Conservation (phyloP, 2,888 invertebrate genomes). For the Caenorhabditis sulstoni region DNA sequence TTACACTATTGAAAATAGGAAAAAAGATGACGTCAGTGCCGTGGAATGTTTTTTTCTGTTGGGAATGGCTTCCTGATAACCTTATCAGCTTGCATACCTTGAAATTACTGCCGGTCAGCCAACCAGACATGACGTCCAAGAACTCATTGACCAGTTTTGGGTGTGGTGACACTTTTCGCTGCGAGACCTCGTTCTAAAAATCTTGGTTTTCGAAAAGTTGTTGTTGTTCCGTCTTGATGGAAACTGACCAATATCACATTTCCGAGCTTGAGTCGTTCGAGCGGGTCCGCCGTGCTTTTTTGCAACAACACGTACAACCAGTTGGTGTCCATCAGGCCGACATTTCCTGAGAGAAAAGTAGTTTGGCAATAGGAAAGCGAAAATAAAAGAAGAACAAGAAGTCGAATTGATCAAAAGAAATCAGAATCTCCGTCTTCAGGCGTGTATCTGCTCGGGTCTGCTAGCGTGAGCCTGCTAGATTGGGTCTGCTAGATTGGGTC, state of each 20-base stretch:
- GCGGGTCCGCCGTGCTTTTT: slow-evolving; percentile 51
- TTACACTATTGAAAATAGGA: not conserved
- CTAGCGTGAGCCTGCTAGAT: too few relatives aligned
- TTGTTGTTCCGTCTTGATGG: not conserved
- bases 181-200: slow-evolving; percentile 49
- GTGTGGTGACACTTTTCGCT: slow-evolving; percentile 54
- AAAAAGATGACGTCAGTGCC: slow-evolving; percentile 1
- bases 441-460: too few relatives aligned
- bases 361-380: slow-evolving; percentile 10
- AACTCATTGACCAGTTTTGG: slow-evolving; percentile 59
- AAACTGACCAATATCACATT: slow-evolving; percentile 51
- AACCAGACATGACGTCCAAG: slow-evolving; percentile 55
- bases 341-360: slow-evolving; percentile 2
- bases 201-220: not conserved
- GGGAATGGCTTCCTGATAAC: slow-evolving; percentile 20
- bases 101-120: slow-evolving; percentile 59
- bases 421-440: too few relatives aligned
- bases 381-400: too few relatives aligned
- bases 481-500: too few relatives aligned
- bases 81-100: slow-evolving; percentile 29
- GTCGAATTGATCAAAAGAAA: too few relatives aligned
- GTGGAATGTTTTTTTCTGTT: not conserved
- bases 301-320: slow-evolving; percentile 49
- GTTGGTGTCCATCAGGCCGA: slow-evolving; percentile 52
- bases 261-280: slow-evolving; percentile 57